Conservation (phyloP, 1,140 invertebrate genomes). For the Apocrypta bakeri region DNA sequence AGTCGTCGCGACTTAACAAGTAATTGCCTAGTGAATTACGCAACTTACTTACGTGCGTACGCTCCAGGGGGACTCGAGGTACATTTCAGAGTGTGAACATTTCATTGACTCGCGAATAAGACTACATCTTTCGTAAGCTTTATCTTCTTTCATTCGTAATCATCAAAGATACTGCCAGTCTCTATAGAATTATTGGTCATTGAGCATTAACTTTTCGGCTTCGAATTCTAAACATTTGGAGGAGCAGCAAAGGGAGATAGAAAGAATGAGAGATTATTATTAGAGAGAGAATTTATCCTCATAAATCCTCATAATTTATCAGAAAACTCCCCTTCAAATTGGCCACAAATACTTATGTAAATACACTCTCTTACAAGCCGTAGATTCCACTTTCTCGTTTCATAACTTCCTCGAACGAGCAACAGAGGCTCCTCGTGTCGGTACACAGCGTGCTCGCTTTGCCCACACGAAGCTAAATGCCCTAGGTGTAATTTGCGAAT, state of each 20-base stretch:
- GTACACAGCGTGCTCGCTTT: too few relatives aligned
- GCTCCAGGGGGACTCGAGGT: neutral
- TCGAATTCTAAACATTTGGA: too few relatives aligned
- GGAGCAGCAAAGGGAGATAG: neutral
- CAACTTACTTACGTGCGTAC: neutral
- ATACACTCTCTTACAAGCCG: slow-evolving; percentile 20
- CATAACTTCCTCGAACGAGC: slow-evolving; percentile 21
- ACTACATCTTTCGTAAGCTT: neutral
- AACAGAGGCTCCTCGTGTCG: neutral
- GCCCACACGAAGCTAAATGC: neutral
- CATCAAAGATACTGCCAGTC: too few relatives aligned
- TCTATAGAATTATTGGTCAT: too few relatives aligned
- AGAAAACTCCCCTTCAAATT: slow-evolving; percentile 35
- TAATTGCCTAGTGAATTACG: slow-evolving; percentile 19
- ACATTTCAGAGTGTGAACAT: neutral
- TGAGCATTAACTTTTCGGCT: too few relatives aligned
- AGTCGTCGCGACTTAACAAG: slow-evolving; percentile 22
- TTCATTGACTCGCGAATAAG: neutral
- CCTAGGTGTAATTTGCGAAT: slow-evolving; percentile 9
- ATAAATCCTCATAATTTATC: slow-evolving; percentile 39
- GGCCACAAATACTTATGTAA: slow-evolving; percentile 42
- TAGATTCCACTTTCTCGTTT: slow-evolving; percentile 43
- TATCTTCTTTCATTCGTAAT: too few relatives aligned
- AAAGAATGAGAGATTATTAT: neutral
- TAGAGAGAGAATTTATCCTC: slow-evolving; percentile 13